These are phyloP conservation scores for Hedya salicella DNA, from an alignment of 2,888 invertebrate genomes.

Conservation along the genomic window DNA sequence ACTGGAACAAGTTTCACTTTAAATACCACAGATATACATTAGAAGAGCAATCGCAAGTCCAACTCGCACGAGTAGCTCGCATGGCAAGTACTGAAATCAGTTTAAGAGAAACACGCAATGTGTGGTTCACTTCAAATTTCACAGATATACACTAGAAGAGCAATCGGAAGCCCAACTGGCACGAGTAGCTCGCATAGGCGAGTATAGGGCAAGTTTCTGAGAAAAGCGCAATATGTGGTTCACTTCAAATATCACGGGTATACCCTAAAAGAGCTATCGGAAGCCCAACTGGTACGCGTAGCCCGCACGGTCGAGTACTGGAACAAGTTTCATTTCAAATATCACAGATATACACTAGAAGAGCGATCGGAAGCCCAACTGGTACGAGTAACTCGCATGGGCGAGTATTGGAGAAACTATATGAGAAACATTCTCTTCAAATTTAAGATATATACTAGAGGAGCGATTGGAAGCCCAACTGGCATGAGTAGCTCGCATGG, in stretches of 20 bases:
- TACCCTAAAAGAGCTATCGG: conserved; percentile 29
- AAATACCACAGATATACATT: no score
- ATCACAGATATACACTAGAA: no score
- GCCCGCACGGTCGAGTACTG: not conserved
- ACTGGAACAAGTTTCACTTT: no score
- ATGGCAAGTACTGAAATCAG: not conserved
- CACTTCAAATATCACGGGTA: conserved; percentile 48
- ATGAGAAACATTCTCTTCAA: conserved; percentile 47
- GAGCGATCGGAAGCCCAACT: no score
- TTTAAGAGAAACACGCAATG: conserved; percentile 43
- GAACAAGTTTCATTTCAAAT: conserved; percentile 7
- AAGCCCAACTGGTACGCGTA: not conserved
- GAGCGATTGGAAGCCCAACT: not conserved
- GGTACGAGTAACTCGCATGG: no score
- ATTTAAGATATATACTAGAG: conserved; percentile 36
- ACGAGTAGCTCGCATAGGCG: conserved; percentile 13
- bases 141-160: conserved; percentile 40
- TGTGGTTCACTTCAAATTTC: conserved; percentile 48
- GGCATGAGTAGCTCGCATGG: not conserved
- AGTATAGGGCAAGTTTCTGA: conserved; percentile 46
- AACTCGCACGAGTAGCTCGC: conserved; percentile 25
- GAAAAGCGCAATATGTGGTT: conserved; percentile 38
- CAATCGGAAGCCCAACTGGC: not conserved
- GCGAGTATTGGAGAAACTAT: no score
- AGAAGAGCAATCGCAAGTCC: no score